Evolutionary conservation across 1,140 invertebrate genomes (phyloP), one percentile per base, ranked within the genome.

Genomic region (Drosophila ercepeae): DNA sequence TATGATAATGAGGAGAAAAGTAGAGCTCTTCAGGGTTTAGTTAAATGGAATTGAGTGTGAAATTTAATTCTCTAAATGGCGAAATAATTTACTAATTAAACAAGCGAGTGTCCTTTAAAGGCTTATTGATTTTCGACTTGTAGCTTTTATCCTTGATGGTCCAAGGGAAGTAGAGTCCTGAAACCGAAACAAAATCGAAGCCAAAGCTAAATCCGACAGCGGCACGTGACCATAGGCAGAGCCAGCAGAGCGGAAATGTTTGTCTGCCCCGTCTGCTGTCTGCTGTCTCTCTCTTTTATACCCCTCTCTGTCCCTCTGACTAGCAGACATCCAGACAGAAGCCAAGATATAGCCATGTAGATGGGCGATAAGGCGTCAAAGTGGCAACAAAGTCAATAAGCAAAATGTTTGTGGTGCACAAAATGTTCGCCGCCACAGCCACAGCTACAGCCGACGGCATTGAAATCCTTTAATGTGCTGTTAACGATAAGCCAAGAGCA

Each of bases 381-480:
- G 55, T 58, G 53, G 54, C 55, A 78, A 59, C 54, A 78, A 78
- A 83, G 74, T 83, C 67, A 65, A 75, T 71, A 60, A 71, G 70
- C 52, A 78, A 74, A 73, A 75, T 51, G 51, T 49, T 61, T 55
- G 49, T 57, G 44, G 54, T 50, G 63, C 44, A 72, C 59, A 55
- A 55, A 78, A 67, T 72, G 75, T 65, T 46, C 29, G 16, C 19
- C 53, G 60, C 49, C 60, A 67, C 21, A 64, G 75, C 76, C 29
- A 16, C 19, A 49, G 60, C 49, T 46, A 67, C 21, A 64, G 75
- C 76, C 70, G 41, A 68, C 41, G 77, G 78, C 78, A 69, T 60
- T 60, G 58, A 84, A 84, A 86, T 84, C 79, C 79, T 84, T 83
- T 84, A 86, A 84, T 84, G 76, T 84, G 46, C 81, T 84, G 81